phyloP scores from a whole-genome alignment of 2,797 vertebrate species.

The Halcyon badia region DNA sequence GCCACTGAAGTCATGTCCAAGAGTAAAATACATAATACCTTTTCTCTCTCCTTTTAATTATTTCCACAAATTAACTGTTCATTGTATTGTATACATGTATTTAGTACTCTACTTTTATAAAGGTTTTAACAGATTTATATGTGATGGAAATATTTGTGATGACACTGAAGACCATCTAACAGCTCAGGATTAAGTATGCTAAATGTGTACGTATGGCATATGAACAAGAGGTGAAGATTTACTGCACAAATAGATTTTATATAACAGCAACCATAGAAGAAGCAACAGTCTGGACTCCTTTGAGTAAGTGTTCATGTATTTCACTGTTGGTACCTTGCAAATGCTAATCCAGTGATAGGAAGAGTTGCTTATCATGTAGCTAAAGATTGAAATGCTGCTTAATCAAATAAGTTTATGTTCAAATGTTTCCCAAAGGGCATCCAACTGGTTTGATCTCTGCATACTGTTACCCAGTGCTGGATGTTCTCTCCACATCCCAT shows the following conservation, averaged over 20 bases:
- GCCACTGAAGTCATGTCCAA: constrained; percentile 25
- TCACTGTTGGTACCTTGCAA: background rate
- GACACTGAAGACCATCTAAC: background rate
- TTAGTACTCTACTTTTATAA: background rate
- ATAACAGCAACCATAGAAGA: background rate
- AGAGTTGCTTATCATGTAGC: background rate
- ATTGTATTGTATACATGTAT: background rate
- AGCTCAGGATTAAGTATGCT: background rate
- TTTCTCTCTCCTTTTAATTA: constrained; percentile 15
- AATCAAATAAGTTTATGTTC: constrained; percentile 34
- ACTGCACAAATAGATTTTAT: background rate
- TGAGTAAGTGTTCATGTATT: background rate
- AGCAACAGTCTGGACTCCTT: background rate
- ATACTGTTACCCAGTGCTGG: background rate
- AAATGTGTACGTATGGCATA: background rate
- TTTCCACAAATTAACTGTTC: background rate
- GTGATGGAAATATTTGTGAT: background rate
- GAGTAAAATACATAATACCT: background rate
- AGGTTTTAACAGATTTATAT: background rate
- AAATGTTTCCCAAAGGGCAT: background rate
- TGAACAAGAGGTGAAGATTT: background rate
- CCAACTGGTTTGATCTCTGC: constrained; percentile 22
- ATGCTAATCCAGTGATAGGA: constrained; percentile 23
- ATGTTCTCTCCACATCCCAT: background rate
- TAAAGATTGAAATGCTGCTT: constrained; percentile 27